Percentiles rank a stretch among this genome's conserved stretches.
phyloP scores from a whole-genome alignment of 1,140 invertebrate species.

The Megalopta genalis region DNA sequence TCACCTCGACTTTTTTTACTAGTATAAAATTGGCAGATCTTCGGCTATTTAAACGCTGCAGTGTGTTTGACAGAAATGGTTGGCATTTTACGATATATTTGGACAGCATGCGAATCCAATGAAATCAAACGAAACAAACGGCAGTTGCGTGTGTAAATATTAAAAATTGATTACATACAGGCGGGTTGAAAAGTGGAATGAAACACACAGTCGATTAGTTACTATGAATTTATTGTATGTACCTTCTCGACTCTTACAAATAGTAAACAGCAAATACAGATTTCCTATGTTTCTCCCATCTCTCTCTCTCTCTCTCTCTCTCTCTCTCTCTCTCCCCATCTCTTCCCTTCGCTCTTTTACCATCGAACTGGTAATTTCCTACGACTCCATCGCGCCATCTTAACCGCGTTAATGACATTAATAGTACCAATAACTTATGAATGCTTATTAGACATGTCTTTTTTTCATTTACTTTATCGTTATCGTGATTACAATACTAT shows the following conservation, averaged over 20 bases:
- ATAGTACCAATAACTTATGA: conserved; percentile 60
- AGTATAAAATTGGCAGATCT: no score
- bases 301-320: no score
- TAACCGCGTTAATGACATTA: conserved; percentile 59
- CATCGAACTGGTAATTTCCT: conserved; percentile 4
- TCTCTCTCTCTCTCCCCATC: no score
- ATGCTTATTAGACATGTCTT: conserved; percentile 51
- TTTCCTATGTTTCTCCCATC: conserved; percentile 44
- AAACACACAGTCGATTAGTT: conserved; percentile 55
- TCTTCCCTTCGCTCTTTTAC: not conserved
- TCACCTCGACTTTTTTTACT: no score
- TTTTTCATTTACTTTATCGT: conserved; percentile 54
- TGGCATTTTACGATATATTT: no score
- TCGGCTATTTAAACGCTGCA: no score
- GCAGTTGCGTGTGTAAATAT: not conserved
- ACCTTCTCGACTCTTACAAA: conserved; percentile 75
- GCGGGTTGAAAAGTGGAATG: conserved; percentile 21
- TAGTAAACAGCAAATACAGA: conserved; percentile 76
- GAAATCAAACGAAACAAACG: not conserved
- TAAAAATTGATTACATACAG: not conserved
- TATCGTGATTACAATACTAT: conserved; percentile 57
- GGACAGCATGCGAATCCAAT: not conserved
- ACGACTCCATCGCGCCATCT: conserved; percentile 11
- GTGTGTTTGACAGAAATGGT: no score
- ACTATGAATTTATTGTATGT: conserved; percentile 78